A percentile compares a stretch with the other conserved stretches of the same genome.
Conservation (phyloP, 2,113 vertebrate species). For the Macaca nemestrina region DNA sequence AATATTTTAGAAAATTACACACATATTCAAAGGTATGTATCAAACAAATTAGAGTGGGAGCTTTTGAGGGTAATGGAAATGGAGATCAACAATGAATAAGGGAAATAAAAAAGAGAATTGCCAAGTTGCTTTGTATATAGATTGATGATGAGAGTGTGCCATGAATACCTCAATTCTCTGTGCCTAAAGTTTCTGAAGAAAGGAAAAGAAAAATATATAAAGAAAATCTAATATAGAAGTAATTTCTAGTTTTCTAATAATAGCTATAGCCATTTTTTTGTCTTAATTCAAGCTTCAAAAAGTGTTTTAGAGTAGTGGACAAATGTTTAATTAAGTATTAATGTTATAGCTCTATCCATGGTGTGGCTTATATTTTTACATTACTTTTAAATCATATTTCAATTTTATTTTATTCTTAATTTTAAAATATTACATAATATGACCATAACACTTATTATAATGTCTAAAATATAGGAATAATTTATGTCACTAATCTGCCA, state of each 20-base stretch:
- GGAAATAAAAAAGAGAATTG: background rate
- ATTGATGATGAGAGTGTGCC: background rate
- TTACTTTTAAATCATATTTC: slow-evolving; percentile 9
- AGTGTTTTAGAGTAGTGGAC: background rate
- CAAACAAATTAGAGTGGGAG: background rate
- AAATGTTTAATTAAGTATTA: slow-evolving; percentile 34
- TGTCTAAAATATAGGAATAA: background rate
- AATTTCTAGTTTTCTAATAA: background rate
- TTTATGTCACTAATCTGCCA: background rate
- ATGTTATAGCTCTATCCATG: background rate
- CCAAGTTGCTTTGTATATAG: background rate
- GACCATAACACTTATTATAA: background rate
- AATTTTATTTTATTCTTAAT: slow-evolving; percentile 22
- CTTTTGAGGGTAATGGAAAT: background rate
- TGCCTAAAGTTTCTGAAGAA: background rate
- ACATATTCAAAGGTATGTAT: background rate
- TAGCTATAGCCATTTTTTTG: background rate
- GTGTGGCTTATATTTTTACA: slow-evolving; percentile 5
- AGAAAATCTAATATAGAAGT: background rate
- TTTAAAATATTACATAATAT: slow-evolving; percentile 31
- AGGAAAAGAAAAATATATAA: background rate
- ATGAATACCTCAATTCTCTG: background rate
- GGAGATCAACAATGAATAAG: background rate
- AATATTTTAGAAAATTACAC: background rate
- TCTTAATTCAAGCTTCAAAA: background rate